Percentiles rank a stretch among this genome's conserved stretches.
Conservation (phyloP, 2,113 vertebrate genomes). For the Aldabrachelys gigantea region DNA sequence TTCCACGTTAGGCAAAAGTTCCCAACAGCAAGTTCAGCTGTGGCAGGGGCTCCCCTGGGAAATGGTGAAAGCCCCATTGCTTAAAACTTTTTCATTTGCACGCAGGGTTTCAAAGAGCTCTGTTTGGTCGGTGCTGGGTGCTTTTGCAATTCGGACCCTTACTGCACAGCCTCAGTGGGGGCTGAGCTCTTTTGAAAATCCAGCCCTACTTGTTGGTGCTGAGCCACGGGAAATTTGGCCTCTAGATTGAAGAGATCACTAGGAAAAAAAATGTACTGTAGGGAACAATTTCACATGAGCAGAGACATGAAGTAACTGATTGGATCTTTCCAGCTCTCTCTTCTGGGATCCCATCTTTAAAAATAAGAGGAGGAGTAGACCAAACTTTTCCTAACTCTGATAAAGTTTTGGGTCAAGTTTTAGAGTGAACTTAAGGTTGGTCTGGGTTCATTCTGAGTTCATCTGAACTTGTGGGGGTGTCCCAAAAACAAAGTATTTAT, state of each 20-base stretch:
- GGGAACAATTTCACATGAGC: too few relatives aligned
- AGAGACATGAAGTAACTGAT: too few relatives aligned
- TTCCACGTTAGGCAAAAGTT: not conserved
- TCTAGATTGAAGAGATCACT: not conserved
- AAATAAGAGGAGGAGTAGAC: too few relatives aligned
- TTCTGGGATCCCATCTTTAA: too few relatives aligned
- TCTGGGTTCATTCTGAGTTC: not conserved
- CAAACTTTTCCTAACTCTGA: too few relatives aligned
- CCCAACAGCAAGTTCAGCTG: accelerated
- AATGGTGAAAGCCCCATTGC: not conserved
- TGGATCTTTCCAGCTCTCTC: too few relatives aligned
- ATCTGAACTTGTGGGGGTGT: not conserved
- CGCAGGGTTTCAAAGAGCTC: not conserved
- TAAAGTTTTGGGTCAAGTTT: too few relatives aligned
- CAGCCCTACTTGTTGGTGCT: accelerated
- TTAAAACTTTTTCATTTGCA: not conserved
- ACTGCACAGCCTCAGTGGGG: not conserved
- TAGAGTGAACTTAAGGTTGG: not conserved
- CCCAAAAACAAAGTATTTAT: not conserved
- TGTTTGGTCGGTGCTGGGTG: not conserved
- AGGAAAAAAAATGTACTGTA: too few relatives aligned
- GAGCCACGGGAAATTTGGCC: accelerated
- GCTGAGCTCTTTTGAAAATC: accelerated
- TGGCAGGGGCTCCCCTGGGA: not conserved
- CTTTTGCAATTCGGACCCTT: not conserved